Base-by-base conservation (phyloP, 1,140 invertebrate species). In the Bombyx mandarina region DNA sequence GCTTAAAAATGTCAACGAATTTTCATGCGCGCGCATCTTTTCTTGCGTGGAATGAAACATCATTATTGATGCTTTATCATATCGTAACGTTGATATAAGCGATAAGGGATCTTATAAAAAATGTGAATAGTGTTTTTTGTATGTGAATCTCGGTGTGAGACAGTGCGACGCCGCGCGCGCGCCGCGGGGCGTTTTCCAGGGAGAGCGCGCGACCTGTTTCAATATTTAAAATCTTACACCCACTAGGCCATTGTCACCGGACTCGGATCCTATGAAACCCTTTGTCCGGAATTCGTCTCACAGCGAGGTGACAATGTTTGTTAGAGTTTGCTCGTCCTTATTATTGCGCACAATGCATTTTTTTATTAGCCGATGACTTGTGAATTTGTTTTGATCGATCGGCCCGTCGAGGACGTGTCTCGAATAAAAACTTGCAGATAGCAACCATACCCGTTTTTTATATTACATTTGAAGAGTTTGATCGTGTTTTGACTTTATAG, bases 61-160 rank as follows among this genome's bases (percentile, higher is more conserved):
- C 81, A 85, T 84, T 85, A 87, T 85, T 85, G 79, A 79, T 82
- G 77, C 75, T 85, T 87, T 77, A 85, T 82, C 80, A 86, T 73
- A 74, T 60, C 60, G 62, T 61, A 66, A 78, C 67, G 70, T 73
- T 78, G 83, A 84, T 83, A 77, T 73, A 74, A 79, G 65, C 77
- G 82, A 84, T 85, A 87, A 82, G 64, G 70, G 64, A 62, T 55
- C 52, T 60, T 66, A 74, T 63, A 79, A 80, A 77, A 51, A 51
- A 51, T 63, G 61, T 77, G 69, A 75, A 78, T 73, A 69, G 69
- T 70, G 67, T 77, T 82, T 81, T 83, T 83, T 83, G 70, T 84
- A 62, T 69, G 56, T 60, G 66, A 58, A 67, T 73, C 76, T 72
- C 76, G 71, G 72, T 79, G 73, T 79, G 81, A 87, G 84, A 87